These are phyloP conservation scores for Turdus rufiventris DNA, from an alignment of 2,113 vertebrate species.

Conservation along the genomic window DNA sequence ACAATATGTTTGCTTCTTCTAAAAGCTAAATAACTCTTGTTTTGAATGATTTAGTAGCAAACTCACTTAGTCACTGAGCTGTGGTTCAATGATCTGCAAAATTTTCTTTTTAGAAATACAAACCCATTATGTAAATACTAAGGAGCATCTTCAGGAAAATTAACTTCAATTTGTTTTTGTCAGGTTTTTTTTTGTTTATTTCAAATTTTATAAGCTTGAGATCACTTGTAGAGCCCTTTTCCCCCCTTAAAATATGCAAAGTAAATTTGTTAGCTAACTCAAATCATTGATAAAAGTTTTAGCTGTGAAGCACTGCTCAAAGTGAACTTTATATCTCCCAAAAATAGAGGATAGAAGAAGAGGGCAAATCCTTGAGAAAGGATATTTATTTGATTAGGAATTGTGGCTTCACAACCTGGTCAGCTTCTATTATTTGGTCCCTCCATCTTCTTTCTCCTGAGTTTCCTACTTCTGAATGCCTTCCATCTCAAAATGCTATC, in stretches of 20 bases:
- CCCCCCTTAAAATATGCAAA: neutral
- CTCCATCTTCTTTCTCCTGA: neutral
- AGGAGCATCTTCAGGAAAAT: conserved; percentile 47
- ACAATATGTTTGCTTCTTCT: conserved; percentile 37
- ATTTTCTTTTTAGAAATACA: conserved; percentile 63
- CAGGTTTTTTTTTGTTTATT: neutral
- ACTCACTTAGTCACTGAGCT: conserved; percentile 26
- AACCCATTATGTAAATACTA: conserved; percentile 57
- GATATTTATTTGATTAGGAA: neutral
- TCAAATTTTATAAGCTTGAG: conserved; percentile 6
- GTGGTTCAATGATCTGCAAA: conserved; percentile 56
- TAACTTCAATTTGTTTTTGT: conserved; percentile 40
- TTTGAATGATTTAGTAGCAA: conserved; percentile 64
- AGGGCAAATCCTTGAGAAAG: neutral
- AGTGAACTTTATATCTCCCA: neutral
- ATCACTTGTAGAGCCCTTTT: neutral
- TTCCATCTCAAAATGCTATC: neutral
- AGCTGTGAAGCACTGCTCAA: neutral
- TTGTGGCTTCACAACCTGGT: neutral
- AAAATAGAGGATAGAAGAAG: neutral
- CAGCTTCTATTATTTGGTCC: neutral
- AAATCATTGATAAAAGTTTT: neutral
- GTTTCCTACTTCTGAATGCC: neutral
- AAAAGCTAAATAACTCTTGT: conserved; percentile 58
- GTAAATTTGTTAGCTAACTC: conserved; percentile 5